Conservation (phyloP, 2,888 invertebrate genomes). For the Platycnemis pennipes region DNA sequence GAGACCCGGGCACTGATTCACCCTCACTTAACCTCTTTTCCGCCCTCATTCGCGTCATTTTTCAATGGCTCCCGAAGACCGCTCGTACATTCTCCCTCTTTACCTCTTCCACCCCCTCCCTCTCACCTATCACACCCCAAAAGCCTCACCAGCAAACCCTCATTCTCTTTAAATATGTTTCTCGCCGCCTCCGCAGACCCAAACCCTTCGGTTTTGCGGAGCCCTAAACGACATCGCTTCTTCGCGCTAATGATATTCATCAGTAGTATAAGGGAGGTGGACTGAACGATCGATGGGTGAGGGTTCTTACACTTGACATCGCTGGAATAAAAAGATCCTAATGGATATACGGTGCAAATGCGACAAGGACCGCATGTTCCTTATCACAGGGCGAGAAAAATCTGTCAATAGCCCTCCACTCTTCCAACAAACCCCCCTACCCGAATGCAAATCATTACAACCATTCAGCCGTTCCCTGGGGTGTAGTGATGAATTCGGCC, state of each 20-base stretch:
- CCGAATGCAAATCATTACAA: neutral
- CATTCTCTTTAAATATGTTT: too few species aligned
- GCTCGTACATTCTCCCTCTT: neutral
- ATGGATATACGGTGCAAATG: neutral
- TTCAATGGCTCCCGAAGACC: neutral
- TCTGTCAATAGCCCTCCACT: too few species aligned
- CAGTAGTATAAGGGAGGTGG: neutral
- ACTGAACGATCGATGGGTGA: neutral
- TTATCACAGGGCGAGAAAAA: neutral
- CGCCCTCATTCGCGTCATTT: neutral
- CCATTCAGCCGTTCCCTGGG: neutral
- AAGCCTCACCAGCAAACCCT: too few species aligned
- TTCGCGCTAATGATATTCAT: neutral
- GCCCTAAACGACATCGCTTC: neutral
- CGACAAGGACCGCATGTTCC: neutral
- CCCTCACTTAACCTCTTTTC: constrained; percentile 30
- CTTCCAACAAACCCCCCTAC: too few species aligned
- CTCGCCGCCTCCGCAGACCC: neutral
- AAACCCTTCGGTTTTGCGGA: neutral
- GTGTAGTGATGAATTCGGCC: neutral
- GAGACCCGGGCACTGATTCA: neutral
- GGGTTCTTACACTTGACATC: neutral
- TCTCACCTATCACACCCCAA: too few species aligned
- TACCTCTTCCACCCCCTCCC: neutral
- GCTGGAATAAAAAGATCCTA: neutral